A percentile compares a stretch with the other conserved stretches of the same genome.
These are phyloP conservation scores for Hofmannophila pseudospretella DNA, from an alignment of 2,888 invertebrate genomes.

Conservation along the genomic window DNA sequence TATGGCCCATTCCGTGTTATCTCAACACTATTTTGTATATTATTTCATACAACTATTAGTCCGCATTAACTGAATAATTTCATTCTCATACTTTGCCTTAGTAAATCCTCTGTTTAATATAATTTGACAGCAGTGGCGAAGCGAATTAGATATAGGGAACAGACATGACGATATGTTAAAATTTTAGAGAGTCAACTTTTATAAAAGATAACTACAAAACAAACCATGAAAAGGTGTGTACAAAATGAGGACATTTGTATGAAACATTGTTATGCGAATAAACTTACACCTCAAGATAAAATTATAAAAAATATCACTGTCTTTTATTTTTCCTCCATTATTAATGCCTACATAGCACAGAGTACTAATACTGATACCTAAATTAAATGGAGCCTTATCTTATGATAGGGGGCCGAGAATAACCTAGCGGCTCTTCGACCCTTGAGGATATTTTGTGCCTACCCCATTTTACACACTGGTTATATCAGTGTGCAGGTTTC, in stretches of 20 bases:
- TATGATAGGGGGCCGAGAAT: too few relatives aligned
- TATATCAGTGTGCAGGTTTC: too few relatives aligned
- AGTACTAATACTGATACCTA: too few relatives aligned
- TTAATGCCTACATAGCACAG: too few relatives aligned
- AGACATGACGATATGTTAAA: conserved; percentile 76
- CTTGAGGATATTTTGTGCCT: too few relatives aligned
- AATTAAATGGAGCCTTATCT: too few relatives aligned
- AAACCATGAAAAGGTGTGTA: conserved; percentile 75
- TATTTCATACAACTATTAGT: conserved; percentile 54
- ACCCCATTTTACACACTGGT: too few relatives aligned
- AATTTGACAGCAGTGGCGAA: conserved; percentile 68
- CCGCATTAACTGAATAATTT: conserved; percentile 58
- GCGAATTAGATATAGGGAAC: conserved; percentile 76
- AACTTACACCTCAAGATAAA: conserved; percentile 78
- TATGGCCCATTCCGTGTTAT: conserved; percentile 67
- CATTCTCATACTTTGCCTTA: conserved; percentile 68
- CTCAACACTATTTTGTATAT: conserved; percentile 62
- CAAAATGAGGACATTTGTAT: conserved; percentile 78
- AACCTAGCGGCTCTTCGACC: too few relatives aligned
- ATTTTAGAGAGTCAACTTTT: conserved; percentile 77
- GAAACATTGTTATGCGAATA: conserved; percentile 78
- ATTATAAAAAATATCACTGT: conserved; percentile 56
- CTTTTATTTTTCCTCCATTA: conserved; percentile 50
- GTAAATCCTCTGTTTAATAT: conserved; percentile 62
- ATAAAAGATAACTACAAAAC: conserved; percentile 74